Base-by-base conservation (phyloP, 2,797 vertebrate genomes). In the Loris lydekkerianus region DNA sequence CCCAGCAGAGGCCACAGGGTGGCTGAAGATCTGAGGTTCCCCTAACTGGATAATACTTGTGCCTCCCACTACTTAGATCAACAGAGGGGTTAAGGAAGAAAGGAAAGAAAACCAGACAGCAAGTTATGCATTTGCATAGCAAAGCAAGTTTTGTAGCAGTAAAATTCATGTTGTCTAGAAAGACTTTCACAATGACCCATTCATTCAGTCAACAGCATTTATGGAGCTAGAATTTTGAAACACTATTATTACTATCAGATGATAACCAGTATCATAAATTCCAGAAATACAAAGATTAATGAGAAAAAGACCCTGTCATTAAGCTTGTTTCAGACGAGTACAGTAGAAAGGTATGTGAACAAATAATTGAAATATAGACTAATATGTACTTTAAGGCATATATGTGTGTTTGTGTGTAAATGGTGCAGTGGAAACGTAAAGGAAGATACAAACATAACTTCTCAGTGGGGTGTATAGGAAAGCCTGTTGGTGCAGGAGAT, bases 291-390 rank as follows among this genome's bases (percentile, higher is more conserved):
- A 88, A 40, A 40, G 5, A 31, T 34, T 85, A 76, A 70, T 77
- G n/a, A 85, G 46, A 82, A 73, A 90, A 69, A 46, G 53, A 81
- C 8, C 1, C 37, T 95, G 15, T 90, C 60, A 46, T 82, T 46
- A 77, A 82, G 31, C 23, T 85, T 8, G 20, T 80, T 65, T n/a
- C 3, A 70, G 23, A 61, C 46, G 53, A 75, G 56, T 56, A 75
- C 43, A 67, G 63, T 37, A 92, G 40, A 88, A 70, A 89, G 53
- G 34, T 43, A 56, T 63, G 4, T 63, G 34, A 70, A 86, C 6
- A 94, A 70, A 81, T 93, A 37, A 56, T 86, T 86, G 56, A 23
- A 85, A 58, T 89, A 56, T 23, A 89, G 40, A 76, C 25, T 69
- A 94, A 70, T 29, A 58, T 13, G 67, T 60, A 34, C 75, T 70